phyloP scores from a whole-genome alignment of 2,113 vertebrate species.

The Procavia capensis region DNA sequence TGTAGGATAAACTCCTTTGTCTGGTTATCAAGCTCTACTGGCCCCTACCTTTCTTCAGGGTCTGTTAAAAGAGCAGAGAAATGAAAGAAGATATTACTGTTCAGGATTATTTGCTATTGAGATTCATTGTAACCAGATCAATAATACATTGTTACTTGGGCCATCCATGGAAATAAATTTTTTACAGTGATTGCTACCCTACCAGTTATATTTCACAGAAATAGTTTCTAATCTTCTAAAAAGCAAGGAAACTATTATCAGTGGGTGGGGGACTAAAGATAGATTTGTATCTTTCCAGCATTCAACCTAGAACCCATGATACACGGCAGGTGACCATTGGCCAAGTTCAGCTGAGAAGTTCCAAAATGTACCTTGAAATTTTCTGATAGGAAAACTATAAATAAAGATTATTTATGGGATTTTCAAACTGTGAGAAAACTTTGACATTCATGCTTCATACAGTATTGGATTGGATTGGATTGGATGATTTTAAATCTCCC shows the following conservation, averaged over 20 bases:
- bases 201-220: constrained; percentile 11
- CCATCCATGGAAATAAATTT: neutral
- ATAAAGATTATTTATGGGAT: neutral
- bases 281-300: neutral
- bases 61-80: neutral
- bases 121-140: constrained; percentile 36
- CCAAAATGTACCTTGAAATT: neutral
- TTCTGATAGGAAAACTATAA: neutral
- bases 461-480: neutral
- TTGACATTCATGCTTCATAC: constrained; percentile 14
- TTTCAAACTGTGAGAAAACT: constrained; percentile 21
- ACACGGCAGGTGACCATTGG: neutral
- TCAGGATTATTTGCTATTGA: constrained; percentile 44
- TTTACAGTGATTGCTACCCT: neutral
- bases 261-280: neutral
- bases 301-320: neutral
- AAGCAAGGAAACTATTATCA: neutral
- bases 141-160: constrained; percentile 16
- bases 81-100: neutral
- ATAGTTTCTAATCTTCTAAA: constrained; percentile 30
- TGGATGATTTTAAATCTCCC: neutral
- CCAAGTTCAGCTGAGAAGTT: constrained; percentile 4
- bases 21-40: neutral
- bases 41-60: neutral
- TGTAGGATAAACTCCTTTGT: neutral